Evolutionary conservation across 2,113 vertebrate species (phyloP).

Genomic region (Acanthisitta chloris): DNA sequence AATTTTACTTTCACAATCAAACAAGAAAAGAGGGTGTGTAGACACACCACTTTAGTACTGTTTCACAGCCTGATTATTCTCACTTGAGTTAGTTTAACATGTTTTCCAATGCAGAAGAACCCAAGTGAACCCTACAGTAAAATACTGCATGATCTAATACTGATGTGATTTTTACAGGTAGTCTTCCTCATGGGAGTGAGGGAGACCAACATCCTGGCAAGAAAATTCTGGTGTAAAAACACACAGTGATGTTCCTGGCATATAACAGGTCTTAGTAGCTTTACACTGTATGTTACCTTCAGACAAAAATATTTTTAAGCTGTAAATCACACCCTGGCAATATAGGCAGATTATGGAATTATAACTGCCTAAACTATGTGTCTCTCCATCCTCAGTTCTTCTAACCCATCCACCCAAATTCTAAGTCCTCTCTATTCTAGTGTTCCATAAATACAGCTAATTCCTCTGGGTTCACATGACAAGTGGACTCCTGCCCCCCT

Average conservation of each 20-base stretch:
- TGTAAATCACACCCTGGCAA: neutral
- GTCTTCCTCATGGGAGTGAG: neutral
- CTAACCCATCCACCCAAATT: neutral
- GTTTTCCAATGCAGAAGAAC: neutral
- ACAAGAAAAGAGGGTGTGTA: neutral
- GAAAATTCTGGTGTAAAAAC: neutral
- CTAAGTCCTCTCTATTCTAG: neutral
- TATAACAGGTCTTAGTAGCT: neutral
- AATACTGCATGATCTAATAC: neutral
- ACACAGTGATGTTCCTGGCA: neutral
- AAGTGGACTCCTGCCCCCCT: neutral
- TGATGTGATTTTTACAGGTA: neutral
- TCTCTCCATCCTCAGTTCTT: neutral
- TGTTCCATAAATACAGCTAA: neutral
- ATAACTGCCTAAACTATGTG: neutral
- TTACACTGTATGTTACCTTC: neutral
- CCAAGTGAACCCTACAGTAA: neutral
- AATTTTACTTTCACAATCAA: neutral
- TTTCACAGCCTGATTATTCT: neutral
- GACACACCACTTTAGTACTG: neutral
- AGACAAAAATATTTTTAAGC: neutral
- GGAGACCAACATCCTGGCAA: neutral
- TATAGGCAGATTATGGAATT: neutral
- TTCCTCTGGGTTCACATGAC: neutral
- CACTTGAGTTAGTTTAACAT: neutral